Percentiles rank a stretch among this genome's conserved stretches.
Conservation (phyloP, 2,113 vertebrate genomes). For the Microcebus ravelobensis region DNA sequence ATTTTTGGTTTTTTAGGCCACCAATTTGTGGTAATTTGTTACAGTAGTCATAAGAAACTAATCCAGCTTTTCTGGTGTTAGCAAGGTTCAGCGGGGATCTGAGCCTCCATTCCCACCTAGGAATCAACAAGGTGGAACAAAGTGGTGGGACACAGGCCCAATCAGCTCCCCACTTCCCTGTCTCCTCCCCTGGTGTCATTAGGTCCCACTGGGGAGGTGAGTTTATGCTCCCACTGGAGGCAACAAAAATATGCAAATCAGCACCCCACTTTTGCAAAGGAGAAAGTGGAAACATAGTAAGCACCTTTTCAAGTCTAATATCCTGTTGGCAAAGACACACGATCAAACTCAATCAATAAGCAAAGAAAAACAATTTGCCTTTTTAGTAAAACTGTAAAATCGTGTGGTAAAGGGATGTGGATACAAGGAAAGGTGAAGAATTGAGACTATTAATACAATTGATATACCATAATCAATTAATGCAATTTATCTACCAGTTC, state of each 20-base stretch:
- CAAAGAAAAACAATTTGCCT: background rate
- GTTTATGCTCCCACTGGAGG: background rate
- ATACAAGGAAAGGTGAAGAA: background rate
- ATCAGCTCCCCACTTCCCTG: background rate
- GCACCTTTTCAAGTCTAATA: background rate
- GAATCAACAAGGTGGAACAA: background rate
- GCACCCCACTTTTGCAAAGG: too few relatives aligned
- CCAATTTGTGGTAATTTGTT: background rate
- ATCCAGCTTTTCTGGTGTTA: background rate
- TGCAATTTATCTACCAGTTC: background rate
- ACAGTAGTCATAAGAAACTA: background rate
- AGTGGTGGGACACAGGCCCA: background rate
- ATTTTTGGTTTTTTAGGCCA: background rate
- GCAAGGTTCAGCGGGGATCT: background rate
- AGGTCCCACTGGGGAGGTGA: background rate
- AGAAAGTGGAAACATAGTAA: background rate
- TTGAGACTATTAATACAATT: background rate
- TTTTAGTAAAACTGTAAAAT: background rate
- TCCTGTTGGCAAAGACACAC: background rate
- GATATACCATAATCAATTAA: background rate
- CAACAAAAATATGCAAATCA: background rate
- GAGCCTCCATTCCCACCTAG: background rate
- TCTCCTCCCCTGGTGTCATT: background rate
- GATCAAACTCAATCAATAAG: background rate
- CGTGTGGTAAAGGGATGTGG: background rate